Base-by-base conservation (phyloP, 2,888 invertebrate species). In the Oligia strigilis region DNA sequence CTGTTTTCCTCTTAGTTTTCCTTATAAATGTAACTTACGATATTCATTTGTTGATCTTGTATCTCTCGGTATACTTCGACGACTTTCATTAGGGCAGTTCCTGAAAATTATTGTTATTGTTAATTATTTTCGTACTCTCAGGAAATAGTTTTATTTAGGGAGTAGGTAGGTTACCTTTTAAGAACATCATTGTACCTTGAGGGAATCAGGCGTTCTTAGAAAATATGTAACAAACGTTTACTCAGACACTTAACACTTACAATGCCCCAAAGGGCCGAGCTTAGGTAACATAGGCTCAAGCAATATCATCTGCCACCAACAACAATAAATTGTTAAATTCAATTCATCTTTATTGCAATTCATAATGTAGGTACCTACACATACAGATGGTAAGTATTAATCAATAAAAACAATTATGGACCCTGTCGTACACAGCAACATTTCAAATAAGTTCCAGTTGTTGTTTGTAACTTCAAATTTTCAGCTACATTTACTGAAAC, bases 21-120 rank as follows among this genome's bases (percentile, higher is more conserved):
- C 79, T 89, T 80, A 81, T 81, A 77, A 80, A 82, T 79, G 79
- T 65, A 78, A 98, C 99, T 98, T 97, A 99, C 99, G 93, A 99
- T 99, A 94, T 99, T 99, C 98, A 99, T 98, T 96, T 99, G 99
- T 95, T 99, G 99, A 89, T 99, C 98, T 97, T 99, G 99, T 88
- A 99, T 99, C 95, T 99, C 99, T 94, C 99, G 98, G 96, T 99
- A 99, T 46, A 99, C 99, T 94, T 99, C 99, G 72, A 99, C 99
- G 90, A 99, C 98, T 97, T 98, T 99, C 98, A 99, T 98, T 87
- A 99, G 97, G 77, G 99, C 99, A 78, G 98, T 98, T 92, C 99
- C 99, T 99, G 97, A 69, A 93, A 94, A 70, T 82, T 75, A 75
- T 74, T 77, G 60, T 66, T 71, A 23, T 79, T 75, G 55, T n/a